These are phyloP conservation scores for Denticeps clupeoides DNA, from an alignment of 2,797 vertebrate species.

Conservation along the genomic window DNA sequence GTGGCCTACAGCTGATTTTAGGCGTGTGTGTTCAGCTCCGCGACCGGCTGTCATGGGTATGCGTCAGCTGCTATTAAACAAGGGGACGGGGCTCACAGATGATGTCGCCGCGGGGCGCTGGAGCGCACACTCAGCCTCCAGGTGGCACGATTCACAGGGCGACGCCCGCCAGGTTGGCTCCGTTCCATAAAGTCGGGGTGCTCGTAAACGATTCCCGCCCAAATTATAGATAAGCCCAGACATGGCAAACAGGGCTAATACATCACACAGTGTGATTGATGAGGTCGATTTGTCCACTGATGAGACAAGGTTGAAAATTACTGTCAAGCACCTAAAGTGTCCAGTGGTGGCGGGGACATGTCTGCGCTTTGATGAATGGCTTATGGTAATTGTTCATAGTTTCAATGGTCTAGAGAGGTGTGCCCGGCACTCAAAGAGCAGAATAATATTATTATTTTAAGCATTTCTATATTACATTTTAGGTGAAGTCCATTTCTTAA, in stretches of 20 bases:
- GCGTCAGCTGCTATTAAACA: conserved; percentile 21
- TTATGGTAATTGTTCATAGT: conserved; percentile 9
- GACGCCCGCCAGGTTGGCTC: conserved; percentile 8
- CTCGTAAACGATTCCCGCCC: conserved; percentile 26
- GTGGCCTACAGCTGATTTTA: too few species aligned
- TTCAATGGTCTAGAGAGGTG: neutral
- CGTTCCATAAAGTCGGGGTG: conserved; percentile 20
- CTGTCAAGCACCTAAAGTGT: conserved; percentile 18
- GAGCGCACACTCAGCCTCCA: neutral
- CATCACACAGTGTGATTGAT: conserved; percentile 28
- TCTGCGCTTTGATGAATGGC: conserved; percentile 12
- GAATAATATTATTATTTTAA: too few species aligned
- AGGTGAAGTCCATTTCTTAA: too few species aligned
- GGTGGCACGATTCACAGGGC: conserved; percentile 14
- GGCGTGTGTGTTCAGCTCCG: too few species aligned
- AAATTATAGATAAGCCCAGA: conserved; percentile 31
- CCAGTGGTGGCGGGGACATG: conserved; percentile 4
- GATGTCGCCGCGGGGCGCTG: conserved; percentile 6
- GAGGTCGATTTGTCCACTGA: conserved; percentile 28
- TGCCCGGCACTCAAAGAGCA: neutral
- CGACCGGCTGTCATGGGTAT: conserved; percentile 27
- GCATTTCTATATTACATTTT: too few species aligned
- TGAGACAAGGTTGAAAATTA: conserved; percentile 28
- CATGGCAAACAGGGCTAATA: conserved; percentile 19
- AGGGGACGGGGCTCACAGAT: conserved; percentile 16